Evolutionary conservation across 35 echinoderm and acorn worm species (phyloP).

Genomic region (Holothuria glaberrima): DNA sequence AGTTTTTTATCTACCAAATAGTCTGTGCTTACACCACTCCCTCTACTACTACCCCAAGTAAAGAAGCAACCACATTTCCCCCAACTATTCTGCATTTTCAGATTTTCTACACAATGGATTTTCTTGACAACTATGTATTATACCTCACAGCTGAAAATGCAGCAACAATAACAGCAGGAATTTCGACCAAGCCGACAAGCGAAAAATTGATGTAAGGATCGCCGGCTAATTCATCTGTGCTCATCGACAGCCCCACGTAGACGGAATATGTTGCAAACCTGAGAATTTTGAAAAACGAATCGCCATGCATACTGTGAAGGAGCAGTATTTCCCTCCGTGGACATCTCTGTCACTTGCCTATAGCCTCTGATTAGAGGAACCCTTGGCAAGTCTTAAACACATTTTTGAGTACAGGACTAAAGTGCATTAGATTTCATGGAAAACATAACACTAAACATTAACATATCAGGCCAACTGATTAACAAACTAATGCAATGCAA

Average conservation of each 20-base stretch:
- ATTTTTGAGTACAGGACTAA: too few relatives aligned
- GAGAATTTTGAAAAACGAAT: slow-evolving; percentile 46
- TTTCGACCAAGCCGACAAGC: slow-evolving; percentile 55
- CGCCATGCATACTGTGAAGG: slow-evolving; percentile 29
- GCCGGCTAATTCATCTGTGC: slow-evolving; percentile 44
- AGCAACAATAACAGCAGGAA: slow-evolving; percentile 58
- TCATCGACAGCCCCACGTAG: slow-evolving; percentile 58
- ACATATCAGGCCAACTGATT: too few relatives aligned
- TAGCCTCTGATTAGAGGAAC: too few relatives aligned
- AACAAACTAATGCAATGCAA: background rate
- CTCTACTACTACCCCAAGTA: background rate
- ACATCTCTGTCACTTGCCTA: too few relatives aligned
- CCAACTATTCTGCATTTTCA: background rate
- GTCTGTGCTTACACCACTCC: background rate
- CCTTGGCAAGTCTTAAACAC: too few relatives aligned
- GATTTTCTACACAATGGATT: too few relatives aligned
- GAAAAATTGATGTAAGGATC: slow-evolving; percentile 61
- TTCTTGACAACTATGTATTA: slow-evolving; percentile 5
- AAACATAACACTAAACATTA: too few relatives aligned
- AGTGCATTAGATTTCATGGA: too few relatives aligned
- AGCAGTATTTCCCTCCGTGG: too few relatives aligned
- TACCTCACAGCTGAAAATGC: slow-evolving; percentile 60
- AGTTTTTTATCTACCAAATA: too few relatives aligned
- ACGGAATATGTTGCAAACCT: slow-evolving; percentile 57
- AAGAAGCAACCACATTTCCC: background rate